phyloP scores from a whole-genome alignment of 1,140 invertebrate species.

The Aphaenogaster ashmeadi region DNA sequence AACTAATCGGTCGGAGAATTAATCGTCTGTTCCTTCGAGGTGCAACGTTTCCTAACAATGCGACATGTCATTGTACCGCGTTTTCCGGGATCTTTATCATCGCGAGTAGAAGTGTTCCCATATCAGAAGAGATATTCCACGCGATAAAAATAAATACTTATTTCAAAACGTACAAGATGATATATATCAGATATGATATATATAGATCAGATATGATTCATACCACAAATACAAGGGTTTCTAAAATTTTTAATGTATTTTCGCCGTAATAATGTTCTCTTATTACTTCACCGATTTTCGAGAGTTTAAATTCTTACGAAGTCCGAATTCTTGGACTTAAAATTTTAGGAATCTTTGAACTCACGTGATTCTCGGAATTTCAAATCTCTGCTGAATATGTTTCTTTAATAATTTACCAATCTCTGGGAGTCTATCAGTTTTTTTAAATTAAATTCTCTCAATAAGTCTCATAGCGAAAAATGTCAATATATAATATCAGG shows the following conservation, averaged over 20 bases:
- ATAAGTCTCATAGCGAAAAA: background rate
- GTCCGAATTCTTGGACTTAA: background rate
- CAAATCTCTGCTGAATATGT: background rate
- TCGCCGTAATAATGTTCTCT: background rate
- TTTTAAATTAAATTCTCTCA: background rate
- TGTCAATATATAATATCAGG: background rate
- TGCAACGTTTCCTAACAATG: background rate
- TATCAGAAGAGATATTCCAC: background rate
- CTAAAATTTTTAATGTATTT: background rate
- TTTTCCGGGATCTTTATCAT: background rate
- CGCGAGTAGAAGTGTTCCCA: background rate
- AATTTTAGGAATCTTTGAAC: background rate
- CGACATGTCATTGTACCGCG: background rate
- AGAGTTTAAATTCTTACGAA: too few species aligned
- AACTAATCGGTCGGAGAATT: constrained; percentile 65
- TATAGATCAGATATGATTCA: too few species aligned
- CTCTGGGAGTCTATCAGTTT: background rate
- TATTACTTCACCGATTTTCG: background rate
- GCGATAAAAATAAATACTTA: background rate
- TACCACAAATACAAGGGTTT: background rate
- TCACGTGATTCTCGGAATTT: background rate
- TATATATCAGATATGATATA: background rate
- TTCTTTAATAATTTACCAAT: background rate
- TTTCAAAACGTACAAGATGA: background rate
- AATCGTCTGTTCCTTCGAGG: constrained; percentile 46